Base-by-base conservation (phyloP, 2,113 vertebrate genomes). In the Pollachius pollachius region DNA sequence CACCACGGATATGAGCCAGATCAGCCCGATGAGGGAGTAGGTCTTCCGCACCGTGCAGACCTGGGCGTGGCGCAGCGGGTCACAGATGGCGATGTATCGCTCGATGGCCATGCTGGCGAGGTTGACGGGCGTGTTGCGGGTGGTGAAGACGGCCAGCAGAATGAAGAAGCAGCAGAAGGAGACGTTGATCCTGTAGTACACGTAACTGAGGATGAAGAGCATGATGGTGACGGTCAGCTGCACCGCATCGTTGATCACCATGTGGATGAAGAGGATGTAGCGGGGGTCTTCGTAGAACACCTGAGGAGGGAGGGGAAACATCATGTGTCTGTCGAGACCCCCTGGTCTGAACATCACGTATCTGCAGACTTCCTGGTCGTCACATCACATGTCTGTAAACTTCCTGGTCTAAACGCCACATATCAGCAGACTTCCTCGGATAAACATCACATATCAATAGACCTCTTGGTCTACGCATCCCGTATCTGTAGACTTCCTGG, bases 201-300 rank as follows among this genome's bases (percentile, higher is more conserved):
- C 68, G 78, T 92, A 92, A 74, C 92, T 93, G n/a, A 90, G 75
- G 62, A 93, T 0, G 1, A 89, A 89, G 1, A 93, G 75, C 0
- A 63, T 71, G 69, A 88, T 16, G 37, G 88, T 88, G 52, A 90
- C 77, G 0, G 89, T 91, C 30, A 92, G 86, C 80, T 90, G 90
- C 34, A 93, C 34, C 52, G 68, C 87, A 1, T 93, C 89, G 9
- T 89, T 93, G 12, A 92, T 84, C 66, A 93, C 90, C 90, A 92
- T 92, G 77, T 93, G 91, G 79, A 91, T 90, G 83, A 92, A 92
- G 27, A 92, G 90, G 74, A 93, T 90, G 76, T 92, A 93, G 21
- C 89, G 90, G 15, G 90, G 88, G 76, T 92, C 87, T 23, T 90
- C 85, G 9, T 89, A 85, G 57, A 93, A 91, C 0, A 37, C 54